Conservation (phyloP, 2,888 invertebrate genomes). For the Odontothrips loti region DNA sequence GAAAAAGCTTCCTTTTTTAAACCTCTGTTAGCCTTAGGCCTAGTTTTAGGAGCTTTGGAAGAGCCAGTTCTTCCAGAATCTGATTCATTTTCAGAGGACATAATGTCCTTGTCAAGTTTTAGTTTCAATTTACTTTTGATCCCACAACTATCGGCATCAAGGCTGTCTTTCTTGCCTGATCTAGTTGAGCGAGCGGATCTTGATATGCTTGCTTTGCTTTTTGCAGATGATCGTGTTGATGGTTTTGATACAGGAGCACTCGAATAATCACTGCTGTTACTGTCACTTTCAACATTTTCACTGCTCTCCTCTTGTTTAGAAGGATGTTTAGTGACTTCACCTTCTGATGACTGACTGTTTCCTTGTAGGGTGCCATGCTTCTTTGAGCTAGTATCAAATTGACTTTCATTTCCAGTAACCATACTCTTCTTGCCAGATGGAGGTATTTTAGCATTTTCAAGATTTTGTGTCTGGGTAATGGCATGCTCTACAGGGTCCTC, state of each 20-base stretch:
- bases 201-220: neutral
- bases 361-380: neutral
- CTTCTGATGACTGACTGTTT: neutral
- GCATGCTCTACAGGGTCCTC: slow-evolving; percentile 2
- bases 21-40: neutral
- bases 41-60: neutral
- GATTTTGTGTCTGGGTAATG: too few species aligned
- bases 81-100: neutral
- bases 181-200: neutral
- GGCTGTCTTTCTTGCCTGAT: neutral
- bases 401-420: neutral
- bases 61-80: neutral
- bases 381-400: neutral
- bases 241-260: neutral
- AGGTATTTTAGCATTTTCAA: neutral
- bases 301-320: neutral
- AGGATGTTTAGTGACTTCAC: neutral
- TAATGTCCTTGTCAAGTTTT: neutral
- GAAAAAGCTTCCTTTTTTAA: neutral
- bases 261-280: neutral
- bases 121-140: neutral
- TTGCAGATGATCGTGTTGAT: neutral
- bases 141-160: neutral
- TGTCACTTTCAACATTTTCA: neutral
- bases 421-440: neutral